Evolutionary conservation across 2,888 invertebrate genomes (phyloP), one percentile per base, ranked within the genome.

Genomic region (Dysmachus trigonus): DNA sequence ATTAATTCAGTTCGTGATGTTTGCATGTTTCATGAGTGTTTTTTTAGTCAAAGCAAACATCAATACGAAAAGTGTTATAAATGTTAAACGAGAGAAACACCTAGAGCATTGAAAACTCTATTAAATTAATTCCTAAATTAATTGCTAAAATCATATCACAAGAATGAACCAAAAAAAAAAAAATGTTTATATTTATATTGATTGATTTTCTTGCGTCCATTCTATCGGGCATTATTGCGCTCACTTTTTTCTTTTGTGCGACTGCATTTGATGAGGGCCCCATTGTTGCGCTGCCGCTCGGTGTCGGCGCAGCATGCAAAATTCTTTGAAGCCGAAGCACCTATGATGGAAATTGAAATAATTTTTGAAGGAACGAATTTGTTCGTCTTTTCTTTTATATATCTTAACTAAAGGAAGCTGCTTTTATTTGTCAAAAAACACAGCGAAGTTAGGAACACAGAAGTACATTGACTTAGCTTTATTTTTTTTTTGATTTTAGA

Each of bases 301-400:
- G 89, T 89, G 90, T 90, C 89, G 91, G 90, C 89, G 92, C 91
- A 89, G 96, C 96, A 93, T 96, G 96, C 93, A 96, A 95, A 91
- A 95, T 95, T 92, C 95, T 94, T 93, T 95, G 95, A 92, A 96
- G 94, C 93, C 96, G 96, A 94, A 95, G 94, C 93, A 96, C 96
- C 96, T 96, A 91, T 89, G 51, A 73, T 85, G 74, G 72, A 84
- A 84, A 84, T 84, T 41, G 33, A 82, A 62, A 62, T 33, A 62
- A 62, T 30, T 33, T 82, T 33, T 82, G 51, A 79, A 51, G 33
- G 51, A 51, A 27, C 27, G 22, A 27, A 3, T 62, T 41, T 62
- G 62, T 62, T 22, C 62, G 27, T 62, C 22, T 27, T 62, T 62
- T 7, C 2, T 18, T 51, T 51, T 1, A n/a, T n/a, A n/a, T 51